A percentile compares a stretch with the other conserved stretches of the same genome.
These are phyloP conservation scores for Cheilosia pagana DNA, from an alignment of 2,888 invertebrate genomes.

Conservation along the genomic window DNA sequence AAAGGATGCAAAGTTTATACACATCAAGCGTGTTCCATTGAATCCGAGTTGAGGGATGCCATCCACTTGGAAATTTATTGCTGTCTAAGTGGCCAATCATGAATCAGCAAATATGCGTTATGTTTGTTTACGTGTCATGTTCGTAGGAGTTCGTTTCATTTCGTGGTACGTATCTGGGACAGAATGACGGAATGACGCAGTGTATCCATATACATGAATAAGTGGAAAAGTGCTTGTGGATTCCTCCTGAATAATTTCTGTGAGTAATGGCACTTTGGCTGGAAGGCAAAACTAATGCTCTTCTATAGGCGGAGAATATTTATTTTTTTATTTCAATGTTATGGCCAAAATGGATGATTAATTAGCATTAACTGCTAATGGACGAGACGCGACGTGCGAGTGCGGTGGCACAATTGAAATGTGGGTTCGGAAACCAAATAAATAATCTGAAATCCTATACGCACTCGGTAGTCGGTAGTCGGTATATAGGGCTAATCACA, in stretches of 20 bases:
- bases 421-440: constrained; percentile 9
- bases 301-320: constrained; percentile 58
- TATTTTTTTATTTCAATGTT: constrained; percentile 65
- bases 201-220: constrained; percentile 10
- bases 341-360: constrained; percentile 69
- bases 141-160: constrained; percentile 35
- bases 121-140: constrained; percentile 68
- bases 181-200: constrained; percentile 45
- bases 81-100: constrained; percentile 73
- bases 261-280: constrained; percentile 70
- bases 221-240: constrained; percentile 54
- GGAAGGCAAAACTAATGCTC: constrained; percentile 66
- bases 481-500: constrained; percentile 25
- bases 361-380: constrained; percentile 62
- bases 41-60: constrained; percentile 69
- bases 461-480: too few relatives aligned
- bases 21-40: constrained; percentile 69
- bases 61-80: constrained; percentile 74
- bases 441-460: constrained; percentile 26
- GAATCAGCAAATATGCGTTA: constrained; percentile 74
- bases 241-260: constrained; percentile 68
- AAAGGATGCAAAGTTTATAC: constrained; percentile 59
- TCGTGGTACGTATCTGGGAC: constrained; percentile 5
- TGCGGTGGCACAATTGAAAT: constrained; percentile 25
- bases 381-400: constrained; percentile 6